Base-by-base conservation (phyloP, 2,113 vertebrate species). In the Mastomys natalensis region DNA sequence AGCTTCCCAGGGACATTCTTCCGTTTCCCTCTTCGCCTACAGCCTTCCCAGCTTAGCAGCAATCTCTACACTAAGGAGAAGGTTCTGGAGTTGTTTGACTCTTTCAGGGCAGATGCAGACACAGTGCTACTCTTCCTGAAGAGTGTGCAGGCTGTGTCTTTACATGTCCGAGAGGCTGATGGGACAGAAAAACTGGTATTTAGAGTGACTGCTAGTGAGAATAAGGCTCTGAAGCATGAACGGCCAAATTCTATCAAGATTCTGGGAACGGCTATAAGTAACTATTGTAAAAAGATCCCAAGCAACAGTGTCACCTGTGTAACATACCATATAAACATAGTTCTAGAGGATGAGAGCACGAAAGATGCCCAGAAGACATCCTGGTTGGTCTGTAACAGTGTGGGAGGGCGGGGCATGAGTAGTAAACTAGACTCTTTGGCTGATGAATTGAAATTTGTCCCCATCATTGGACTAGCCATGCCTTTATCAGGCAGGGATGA, bases 21-120 rank as follows among this genome's bases (percentile, higher is more conserved):
- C 97, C 99, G 99, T 95, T 99, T 99, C 95, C 99, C 99, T 0
- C 99, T 99, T 93, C 99, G 99, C 70, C 98, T 98, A 19, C 99
- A 99, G 53, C 99, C 99, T 78, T 99, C 99, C 15, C 99, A 99
- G 40, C 99, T 99, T 29, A 99, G 99, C 80, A 97, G 98, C 96
- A 99, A 99, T 97, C 98, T 99, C 89, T 99, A 99, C 31, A 99
- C 99, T 97, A 99, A 99, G 92, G 99, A 99, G 97, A 99, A 99
- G 90, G 98, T 99, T 87, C 98, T 99, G 82, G 99, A 99, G 98
- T 98, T 99, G 43, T 99, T 99, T 96, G 99, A 99, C 55, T 99
- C 99, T 22, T 99, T 99, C 94, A 99, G 99, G 98, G 99, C 99
- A 0, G 99, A 99, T 43, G 99, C 99, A 0, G 99, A 99, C 98